Percentiles rank a stretch among this genome's conserved stretches.
phyloP scores from a whole-genome alignment of 2,113 vertebrate genomes.

The Anhinga rufa region DNA sequence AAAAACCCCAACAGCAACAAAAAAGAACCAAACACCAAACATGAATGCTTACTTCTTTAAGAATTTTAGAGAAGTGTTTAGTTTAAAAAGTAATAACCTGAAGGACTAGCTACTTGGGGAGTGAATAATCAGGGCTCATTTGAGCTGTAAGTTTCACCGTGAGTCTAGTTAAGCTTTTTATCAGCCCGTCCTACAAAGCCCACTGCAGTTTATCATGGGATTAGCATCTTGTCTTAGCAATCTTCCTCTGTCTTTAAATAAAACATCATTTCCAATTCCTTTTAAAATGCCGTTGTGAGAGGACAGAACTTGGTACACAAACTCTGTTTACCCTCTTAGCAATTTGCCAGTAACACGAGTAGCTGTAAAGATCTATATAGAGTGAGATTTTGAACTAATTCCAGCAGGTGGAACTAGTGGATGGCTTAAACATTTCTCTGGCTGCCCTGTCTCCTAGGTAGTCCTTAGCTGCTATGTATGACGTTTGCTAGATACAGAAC shows the following conservation, averaged over 20 bases:
- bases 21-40: not conserved
- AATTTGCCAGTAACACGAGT: not conserved
- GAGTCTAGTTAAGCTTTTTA: not conserved
- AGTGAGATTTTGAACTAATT: conserved; percentile 38
- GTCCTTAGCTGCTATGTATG: not conserved
- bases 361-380: not conserved
- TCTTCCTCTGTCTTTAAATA: not conserved
- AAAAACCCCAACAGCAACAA: not conserved
- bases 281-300: not conserved
- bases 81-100: not conserved
- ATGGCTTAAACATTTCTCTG: not conserved
- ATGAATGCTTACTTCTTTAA: not conserved
- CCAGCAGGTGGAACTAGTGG: conserved; percentile 41
- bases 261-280: not conserved
- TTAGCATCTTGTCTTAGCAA: not conserved
- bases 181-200: not conserved
- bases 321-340: not conserved
- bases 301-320: not conserved
- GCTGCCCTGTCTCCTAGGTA: not conserved
- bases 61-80: not conserved
- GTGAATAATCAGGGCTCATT: not conserved
- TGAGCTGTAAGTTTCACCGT: not conserved
- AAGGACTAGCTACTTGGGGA: not conserved
- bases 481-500: not conserved
- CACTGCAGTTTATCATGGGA: not conserved